Conservation (phyloP, 2,888 invertebrate species). For the Cryptus viduatorius region DNA sequence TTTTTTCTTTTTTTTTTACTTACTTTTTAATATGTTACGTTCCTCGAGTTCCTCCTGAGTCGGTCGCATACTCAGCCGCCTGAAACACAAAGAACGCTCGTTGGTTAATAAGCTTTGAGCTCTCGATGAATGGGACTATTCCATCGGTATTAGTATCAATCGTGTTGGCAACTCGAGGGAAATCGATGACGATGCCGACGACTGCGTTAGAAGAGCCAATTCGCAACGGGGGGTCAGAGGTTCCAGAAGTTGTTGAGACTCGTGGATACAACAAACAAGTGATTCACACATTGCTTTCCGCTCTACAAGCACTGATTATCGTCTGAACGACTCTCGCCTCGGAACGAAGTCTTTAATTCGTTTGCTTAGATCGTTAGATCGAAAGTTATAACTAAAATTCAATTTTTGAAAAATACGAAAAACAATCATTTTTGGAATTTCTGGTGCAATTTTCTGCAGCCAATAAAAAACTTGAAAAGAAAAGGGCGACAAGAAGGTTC, state of each 20-base stretch:
- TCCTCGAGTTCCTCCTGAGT: conserved; percentile 99
- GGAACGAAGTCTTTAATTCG: background rate
- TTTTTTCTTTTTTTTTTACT: conserved; percentile 83
- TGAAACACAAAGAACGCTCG: conserved; percentile 78
- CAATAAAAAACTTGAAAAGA: too few species aligned
- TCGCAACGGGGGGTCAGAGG: conserved; percentile 53
- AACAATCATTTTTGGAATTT: too few species aligned
- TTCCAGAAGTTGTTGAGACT: conserved; percentile 17
- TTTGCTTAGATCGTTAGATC: background rate
- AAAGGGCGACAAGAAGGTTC: too few species aligned
- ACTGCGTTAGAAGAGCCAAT: conserved; percentile 28
- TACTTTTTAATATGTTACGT: conserved; percentile 98
- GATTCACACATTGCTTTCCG: conserved; percentile 63
- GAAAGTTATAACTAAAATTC: too few species aligned
- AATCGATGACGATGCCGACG: background rate
- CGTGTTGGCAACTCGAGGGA: background rate
- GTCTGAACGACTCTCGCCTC: background rate
- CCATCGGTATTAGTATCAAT: background rate
- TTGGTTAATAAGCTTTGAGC: conserved; percentile 1
- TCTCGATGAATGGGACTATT: background rate
- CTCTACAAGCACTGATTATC: background rate
- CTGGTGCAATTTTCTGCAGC: too few species aligned
- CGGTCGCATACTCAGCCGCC: conserved; percentile 98
- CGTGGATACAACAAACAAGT: conserved; percentile 67
- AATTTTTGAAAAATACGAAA: too few species aligned